Evolutionary conservation across 2,113 vertebrate genomes (phyloP).

Genomic region (Atractosteus spatula): DNA sequence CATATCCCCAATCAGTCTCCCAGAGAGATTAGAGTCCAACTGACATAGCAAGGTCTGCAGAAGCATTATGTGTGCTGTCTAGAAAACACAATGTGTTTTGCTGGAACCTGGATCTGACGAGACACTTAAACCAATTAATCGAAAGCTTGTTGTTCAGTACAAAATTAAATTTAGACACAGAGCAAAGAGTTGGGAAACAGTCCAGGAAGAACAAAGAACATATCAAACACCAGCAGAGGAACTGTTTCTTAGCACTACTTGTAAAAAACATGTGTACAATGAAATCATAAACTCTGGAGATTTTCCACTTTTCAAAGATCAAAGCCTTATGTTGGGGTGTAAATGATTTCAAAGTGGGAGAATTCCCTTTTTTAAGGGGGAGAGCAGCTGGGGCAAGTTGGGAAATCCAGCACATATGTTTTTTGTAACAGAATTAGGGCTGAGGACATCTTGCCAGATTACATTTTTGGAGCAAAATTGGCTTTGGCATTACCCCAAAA

Average conservation of each 20-base stretch:
- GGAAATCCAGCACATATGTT: slow-evolving; percentile 26
- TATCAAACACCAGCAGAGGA: not conserved
- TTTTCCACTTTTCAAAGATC: slow-evolving; percentile 29
- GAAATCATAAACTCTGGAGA: slow-evolving; percentile 21
- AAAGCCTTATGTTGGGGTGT: slow-evolving; percentile 27
- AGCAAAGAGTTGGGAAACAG: not conserved
- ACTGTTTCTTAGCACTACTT: slow-evolving; percentile 15
- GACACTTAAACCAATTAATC: slow-evolving; percentile 14
- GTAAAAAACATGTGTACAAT: slow-evolving; percentile 20
- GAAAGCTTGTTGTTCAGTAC: slow-evolving; percentile 1
- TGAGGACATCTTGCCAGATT: slow-evolving; percentile 26
- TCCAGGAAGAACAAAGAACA: slow-evolving; percentile 25
- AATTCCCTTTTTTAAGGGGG: slow-evolving; percentile 39
- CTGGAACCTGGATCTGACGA: not conserved
- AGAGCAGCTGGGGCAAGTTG: slow-evolving; percentile 32
- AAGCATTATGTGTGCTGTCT: not conserved
- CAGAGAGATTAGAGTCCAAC: no score
- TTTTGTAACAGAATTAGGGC: slow-evolving; percentile 25
- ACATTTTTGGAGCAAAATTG: not conserved
- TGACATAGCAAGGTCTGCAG: no score
- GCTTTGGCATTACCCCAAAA: not conserved
- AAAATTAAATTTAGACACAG: slow-evolving; percentile 19
- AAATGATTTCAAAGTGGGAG: slow-evolving; percentile 34
- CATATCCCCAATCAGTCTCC: no score
- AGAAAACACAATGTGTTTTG: not conserved